Percentiles rank a stretch among this genome's conserved stretches.
Conservation (phyloP, 2,888 invertebrate genomes). For the Opisthograptis luteolata region DNA sequence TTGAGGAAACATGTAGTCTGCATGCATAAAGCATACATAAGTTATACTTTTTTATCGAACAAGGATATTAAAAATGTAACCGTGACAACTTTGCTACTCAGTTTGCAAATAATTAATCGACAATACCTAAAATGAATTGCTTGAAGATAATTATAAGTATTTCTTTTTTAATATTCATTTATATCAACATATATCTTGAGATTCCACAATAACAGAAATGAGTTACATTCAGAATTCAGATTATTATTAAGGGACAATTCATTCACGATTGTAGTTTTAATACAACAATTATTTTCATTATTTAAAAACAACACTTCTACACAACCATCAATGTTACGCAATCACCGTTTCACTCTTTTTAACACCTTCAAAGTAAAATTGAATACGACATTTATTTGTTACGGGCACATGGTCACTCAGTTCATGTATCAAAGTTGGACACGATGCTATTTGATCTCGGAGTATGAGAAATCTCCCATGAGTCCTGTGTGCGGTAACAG, state of each 20-base stretch:
- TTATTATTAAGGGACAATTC: slow-evolving; percentile 3
- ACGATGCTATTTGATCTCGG: slow-evolving; percentile 5
- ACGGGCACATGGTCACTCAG: slow-evolving; percentile 4
- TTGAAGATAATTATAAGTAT: too few relatives aligned
- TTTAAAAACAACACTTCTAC: slow-evolving; percentile 28
- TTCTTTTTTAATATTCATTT: neutral
- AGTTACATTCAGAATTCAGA: slow-evolving; percentile 9
- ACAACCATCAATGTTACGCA: slow-evolving; percentile 25
- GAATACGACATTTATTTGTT: neutral
- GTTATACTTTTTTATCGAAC: too few relatives aligned
- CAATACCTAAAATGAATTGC: too few relatives aligned
- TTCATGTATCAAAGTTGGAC: neutral
- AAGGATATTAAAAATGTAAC: too few relatives aligned
- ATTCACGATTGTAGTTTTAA: slow-evolving; percentile 8
- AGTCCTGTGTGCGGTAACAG: slow-evolving; percentile 9
- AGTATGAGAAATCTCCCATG: slow-evolving; percentile 6
- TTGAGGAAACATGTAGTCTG: too few relatives aligned
- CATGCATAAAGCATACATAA: too few relatives aligned
- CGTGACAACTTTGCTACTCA: too few relatives aligned
- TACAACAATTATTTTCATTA: slow-evolving; percentile 12
- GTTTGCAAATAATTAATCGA: too few relatives aligned
- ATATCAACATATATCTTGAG: slow-evolving; percentile 1
- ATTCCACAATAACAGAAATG: slow-evolving; percentile 1
- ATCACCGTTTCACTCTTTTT: slow-evolving; percentile 26
- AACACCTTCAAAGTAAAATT: neutral